Conservation (phyloP, 2,888 invertebrate genomes). For the Sclerodermus sp. region DNA sequence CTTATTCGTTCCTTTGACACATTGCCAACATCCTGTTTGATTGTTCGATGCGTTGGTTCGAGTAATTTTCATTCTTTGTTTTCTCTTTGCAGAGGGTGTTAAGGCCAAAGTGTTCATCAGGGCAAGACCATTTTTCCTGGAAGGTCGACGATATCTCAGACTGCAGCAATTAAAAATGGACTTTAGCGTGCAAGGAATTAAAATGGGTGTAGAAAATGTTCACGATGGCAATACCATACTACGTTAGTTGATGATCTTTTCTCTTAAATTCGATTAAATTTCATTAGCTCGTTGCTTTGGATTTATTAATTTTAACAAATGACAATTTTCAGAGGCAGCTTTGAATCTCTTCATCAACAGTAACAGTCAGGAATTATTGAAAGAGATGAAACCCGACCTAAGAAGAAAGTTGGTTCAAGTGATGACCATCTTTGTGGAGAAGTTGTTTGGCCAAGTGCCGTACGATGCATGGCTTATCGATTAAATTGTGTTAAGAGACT, state of each 20-base stretch:
- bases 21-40: too few species aligned
- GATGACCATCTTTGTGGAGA: constrained; percentile 75
- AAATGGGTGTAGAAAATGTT: constrained; percentile 84
- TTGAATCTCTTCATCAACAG: constrained; percentile 84
- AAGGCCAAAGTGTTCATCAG: constrained; percentile 83
- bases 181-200: constrained; percentile 79
- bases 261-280: not conserved
- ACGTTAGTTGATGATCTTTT: constrained; percentile 63
- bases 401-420: constrained; percentile 75
- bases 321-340: constrained; percentile 78
- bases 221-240: constrained; percentile 79
- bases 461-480: constrained; percentile 74
- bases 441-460: constrained; percentile 75
- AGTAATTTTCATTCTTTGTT: not conserved
- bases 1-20: too few species aligned
- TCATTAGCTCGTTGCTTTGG: not conserved
- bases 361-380: constrained; percentile 79
- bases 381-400: constrained; percentile 85
- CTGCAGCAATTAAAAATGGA: constrained; percentile 82
- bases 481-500: constrained; percentile 30
- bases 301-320: not conserved
- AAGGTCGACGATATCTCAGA: constrained; percentile 70
- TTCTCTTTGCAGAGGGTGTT: constrained; percentile 68
- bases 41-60: too few species aligned
- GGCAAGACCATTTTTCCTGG: constrained; percentile 66